Evolutionary conservation across 2,113 vertebrate species (phyloP).

Genomic region (Lepisosteus osseus): DNA sequence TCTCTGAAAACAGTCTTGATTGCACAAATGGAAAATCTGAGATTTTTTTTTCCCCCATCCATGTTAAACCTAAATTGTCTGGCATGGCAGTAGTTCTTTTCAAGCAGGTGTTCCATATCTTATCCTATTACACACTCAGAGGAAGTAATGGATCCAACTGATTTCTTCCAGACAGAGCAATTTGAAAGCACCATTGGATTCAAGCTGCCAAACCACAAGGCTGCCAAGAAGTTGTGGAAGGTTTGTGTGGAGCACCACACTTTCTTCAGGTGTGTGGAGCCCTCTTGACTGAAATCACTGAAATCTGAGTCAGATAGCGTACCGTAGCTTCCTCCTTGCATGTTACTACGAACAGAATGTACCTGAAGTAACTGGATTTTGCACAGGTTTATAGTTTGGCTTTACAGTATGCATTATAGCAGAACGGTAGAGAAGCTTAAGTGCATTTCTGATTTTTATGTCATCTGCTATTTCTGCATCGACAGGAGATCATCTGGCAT

Average conservation of each 20-base stretch:
- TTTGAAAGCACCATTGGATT: conserved; percentile 98
- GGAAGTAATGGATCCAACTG: conserved; percentile 37
- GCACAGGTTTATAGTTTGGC: too few species aligned
- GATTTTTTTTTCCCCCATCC: conserved; percentile 5
- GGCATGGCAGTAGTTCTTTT: background rate
- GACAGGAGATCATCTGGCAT: too few species aligned
- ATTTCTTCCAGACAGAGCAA: conserved; percentile 81
- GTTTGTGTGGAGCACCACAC: conserved; percentile 98
- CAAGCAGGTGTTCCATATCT: background rate
- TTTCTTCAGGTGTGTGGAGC: conserved; percentile 85
- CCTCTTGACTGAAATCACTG: too few species aligned
- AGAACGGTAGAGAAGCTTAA: too few species aligned
- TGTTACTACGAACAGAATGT: too few species aligned
- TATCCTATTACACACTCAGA: background rate
- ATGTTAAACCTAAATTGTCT: background rate
- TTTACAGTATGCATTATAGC: too few species aligned
- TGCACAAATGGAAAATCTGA: conserved; percentile 17
- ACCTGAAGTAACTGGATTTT: too few species aligned
- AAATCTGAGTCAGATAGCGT: too few species aligned
- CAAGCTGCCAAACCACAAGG: conserved; percentile 91
- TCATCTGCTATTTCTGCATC: too few species aligned
- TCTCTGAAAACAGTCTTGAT: background rate
- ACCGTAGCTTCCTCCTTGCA: too few species aligned
- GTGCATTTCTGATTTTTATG: too few species aligned
- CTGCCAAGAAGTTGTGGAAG: conserved; percentile 95